These are phyloP conservation scores for Taurulus bubalis DNA, from an alignment of 2,113 vertebrate species.

Conservation along the genomic window DNA sequence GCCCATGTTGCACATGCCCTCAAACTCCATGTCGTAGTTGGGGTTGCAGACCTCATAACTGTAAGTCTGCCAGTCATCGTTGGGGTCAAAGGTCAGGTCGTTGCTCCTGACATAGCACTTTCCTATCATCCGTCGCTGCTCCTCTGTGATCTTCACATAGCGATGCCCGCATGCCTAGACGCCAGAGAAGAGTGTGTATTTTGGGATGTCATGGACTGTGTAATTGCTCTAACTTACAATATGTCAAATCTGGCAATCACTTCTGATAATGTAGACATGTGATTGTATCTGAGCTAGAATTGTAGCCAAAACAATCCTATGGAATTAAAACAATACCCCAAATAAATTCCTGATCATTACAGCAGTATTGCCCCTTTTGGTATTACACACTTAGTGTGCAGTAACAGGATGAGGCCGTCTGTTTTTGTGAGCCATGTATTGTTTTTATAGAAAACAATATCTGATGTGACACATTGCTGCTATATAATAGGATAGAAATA, in stretches of 20 bases:
- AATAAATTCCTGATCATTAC: neutral
- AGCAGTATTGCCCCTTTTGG: neutral
- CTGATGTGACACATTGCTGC: neutral
- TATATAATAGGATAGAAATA: neutral
- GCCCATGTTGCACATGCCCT: conserved; percentile 95
- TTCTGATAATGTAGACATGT: neutral
- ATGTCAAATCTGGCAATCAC: neutral
- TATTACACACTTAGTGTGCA: neutral
- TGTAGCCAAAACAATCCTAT: neutral
- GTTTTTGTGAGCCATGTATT: neutral
- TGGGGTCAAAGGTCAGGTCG: conserved; percentile 83
- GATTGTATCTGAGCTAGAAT: neutral
- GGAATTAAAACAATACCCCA: neutral
- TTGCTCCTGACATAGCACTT: conserved; percentile 92
- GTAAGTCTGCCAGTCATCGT: conserved; percentile 90
- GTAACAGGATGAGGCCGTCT: neutral
- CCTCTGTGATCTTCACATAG: conserved; percentile 86
- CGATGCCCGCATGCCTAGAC: conserved; percentile 93
- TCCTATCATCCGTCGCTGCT: conserved; percentile 91
- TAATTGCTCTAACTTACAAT: neutral
- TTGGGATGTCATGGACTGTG: neutral
- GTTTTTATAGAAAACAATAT: neutral
- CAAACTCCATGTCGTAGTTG: conserved; percentile 78
- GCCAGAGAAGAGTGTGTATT: conserved; percentile 1
- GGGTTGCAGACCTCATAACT: conserved; percentile 91